These are phyloP conservation scores for Rhineura floridana DNA, from an alignment of 2,113 vertebrate genomes.

Conservation along the genomic window DNA sequence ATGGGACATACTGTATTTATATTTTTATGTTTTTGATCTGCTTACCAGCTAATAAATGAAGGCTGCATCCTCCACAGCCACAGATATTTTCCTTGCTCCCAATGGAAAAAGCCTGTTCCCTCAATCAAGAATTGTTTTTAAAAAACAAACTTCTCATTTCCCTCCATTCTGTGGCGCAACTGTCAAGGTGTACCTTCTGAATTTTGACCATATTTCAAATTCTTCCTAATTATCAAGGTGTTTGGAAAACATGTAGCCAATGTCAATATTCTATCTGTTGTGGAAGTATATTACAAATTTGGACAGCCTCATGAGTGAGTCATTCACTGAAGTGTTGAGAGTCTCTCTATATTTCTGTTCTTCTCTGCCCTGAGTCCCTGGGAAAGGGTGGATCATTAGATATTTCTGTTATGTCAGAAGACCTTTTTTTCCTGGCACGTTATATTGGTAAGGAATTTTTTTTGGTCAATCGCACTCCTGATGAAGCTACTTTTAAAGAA, in stretches of 20 bases:
- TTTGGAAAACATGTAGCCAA: neutral
- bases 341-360: neutral
- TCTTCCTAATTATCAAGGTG: neutral
- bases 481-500: neutral
- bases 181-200: neutral
- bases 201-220: neutral
- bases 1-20: neutral
- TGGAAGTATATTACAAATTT: neutral
- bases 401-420: neutral
- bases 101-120: neutral
- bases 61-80: neutral
- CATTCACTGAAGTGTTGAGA: neutral
- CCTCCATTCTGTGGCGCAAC: too few relatives aligned
- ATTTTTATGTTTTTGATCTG: neutral
- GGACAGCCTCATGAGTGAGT: neutral
- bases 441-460: slow-evolving; percentile 26
- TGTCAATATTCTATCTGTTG: neutral
- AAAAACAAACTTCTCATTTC: neutral
- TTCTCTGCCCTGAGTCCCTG: neutral
- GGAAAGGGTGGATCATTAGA: neutral
- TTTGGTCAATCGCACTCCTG: slow-evolving; percentile 16
- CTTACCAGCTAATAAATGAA: neutral
- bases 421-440: neutral
- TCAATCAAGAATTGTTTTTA: neutral
- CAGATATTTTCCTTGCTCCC: neutral